Evolutionary conservation across 2,888 invertebrate species (phyloP), one percentile per base, ranked within the genome.

Genomic region (Mechanitis mazaeus): DNA sequence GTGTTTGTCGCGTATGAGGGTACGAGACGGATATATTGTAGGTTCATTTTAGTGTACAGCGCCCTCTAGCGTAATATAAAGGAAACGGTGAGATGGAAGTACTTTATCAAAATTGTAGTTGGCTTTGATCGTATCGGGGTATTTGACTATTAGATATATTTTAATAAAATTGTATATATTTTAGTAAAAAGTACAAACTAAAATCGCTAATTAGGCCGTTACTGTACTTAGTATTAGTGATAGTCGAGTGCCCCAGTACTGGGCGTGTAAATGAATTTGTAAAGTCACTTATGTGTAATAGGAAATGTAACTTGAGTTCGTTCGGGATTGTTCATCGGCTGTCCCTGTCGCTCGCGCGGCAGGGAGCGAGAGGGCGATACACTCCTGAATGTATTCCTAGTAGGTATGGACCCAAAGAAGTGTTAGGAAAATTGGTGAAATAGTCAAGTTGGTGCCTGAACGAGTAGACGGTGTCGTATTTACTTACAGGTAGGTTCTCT

Each of bases 361-460:
- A 53, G 12, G n/a, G 54, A 64, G 45, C n/a, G 59, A 59, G 63
- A 63, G 31, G 59, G 60, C 55, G 55, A 50, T 46, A 46, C 65
- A 62, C 46, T 64, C 50, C 61, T 60, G 79, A 69, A 73, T 72
- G 62, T 68, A 66, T 63, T 71, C 70, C 60, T 55, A 67, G 76
- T 72, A 72, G 75, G 78, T 60, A 45, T 61, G 73, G 75, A 74
- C 77, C 81, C 82, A 80, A 83, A 83, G 79, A 84, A 75, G 81
- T 74, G 71, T 77, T 85, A 85, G 85, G 79, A 81, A 83, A 86
- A 79, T 80, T 81, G 81, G 71, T 83, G 75, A 78, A 75, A 79
- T 85, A 89, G 87, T 84, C 79, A 81, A 80, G 89, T 84, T 88
- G 89, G 89, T 87, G 89, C 88, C 89, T 89, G 89, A 81, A 74